These are phyloP conservation scores for Oncorhynchus nerka DNA, from an alignment of 2,113 vertebrate genomes.

Conservation along the genomic window DNA sequence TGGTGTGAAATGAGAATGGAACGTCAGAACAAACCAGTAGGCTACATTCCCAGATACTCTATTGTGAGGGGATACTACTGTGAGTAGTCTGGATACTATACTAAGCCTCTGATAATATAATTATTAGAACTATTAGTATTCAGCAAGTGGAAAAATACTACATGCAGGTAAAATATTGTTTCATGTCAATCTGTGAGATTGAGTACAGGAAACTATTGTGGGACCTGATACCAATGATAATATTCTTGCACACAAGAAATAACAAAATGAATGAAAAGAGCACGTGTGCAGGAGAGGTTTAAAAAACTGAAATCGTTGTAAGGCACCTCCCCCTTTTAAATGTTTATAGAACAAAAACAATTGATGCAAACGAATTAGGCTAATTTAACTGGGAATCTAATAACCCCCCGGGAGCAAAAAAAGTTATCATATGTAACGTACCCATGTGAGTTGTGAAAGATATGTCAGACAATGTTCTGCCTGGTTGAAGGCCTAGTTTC, in stretches of 20 bases:
- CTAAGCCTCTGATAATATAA: too few species aligned
- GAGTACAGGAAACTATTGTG: background rate
- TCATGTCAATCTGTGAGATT: too few species aligned
- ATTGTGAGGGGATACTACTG: background rate
- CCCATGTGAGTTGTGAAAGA: background rate
- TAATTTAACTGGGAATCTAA: background rate
- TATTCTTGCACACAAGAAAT: background rate
- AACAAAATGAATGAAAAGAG: too few species aligned
- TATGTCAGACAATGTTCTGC: background rate
- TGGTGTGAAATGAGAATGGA: constrained; percentile 47
- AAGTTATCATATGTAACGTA: background rate
- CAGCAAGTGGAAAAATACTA: too few species aligned
- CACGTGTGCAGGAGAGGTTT: too few species aligned
- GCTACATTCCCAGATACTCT: background rate
- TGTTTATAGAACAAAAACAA: background rate
- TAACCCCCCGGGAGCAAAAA: background rate
- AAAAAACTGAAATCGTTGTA: too few species aligned
- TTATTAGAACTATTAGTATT: too few species aligned
- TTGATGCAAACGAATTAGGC: background rate
- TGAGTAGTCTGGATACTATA: too few species aligned
- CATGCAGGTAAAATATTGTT: too few species aligned
- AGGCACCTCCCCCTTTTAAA: background rate
- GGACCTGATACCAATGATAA: background rate
- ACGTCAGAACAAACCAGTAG: background rate
- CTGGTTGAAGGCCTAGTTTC: background rate